Evolutionary conservation across 2,888 invertebrate genomes (phyloP).

Genomic region (Lamproptera curius): DNA sequence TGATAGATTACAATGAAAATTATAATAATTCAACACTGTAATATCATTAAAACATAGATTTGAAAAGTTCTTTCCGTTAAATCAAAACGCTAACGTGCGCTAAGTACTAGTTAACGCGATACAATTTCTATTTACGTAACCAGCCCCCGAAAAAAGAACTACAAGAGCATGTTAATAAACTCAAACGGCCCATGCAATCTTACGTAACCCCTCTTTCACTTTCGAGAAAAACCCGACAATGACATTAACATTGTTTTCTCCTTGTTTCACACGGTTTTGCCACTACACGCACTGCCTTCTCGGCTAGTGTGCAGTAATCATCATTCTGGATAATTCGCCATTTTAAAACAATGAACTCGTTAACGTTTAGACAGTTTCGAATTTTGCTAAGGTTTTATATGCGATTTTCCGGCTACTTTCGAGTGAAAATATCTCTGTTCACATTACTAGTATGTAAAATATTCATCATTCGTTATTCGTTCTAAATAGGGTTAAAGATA

Average conservation of each 20-base stretch:
- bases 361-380: too few species aligned
- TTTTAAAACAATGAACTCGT: too few species aligned
- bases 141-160: slow-evolving; percentile 5
- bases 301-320: background rate
- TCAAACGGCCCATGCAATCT: slow-evolving; percentile 3
- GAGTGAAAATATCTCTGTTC: too few species aligned
- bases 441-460: too few species aligned
- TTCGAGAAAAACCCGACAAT: slow-evolving; percentile 16
- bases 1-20: background rate
- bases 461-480: too few species aligned
- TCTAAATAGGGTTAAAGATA: too few species aligned
- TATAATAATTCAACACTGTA: background rate
- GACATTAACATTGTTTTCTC: slow-evolving; percentile 22
- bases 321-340: too few species aligned
- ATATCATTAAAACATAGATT: background rate
- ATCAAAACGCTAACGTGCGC: background rate
- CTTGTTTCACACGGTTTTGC: slow-evolving; percentile 13
- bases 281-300: background rate
- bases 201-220: slow-evolving; percentile 17
- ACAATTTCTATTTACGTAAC: slow-evolving; percentile 12
- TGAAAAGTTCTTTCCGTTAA: background rate
- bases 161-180: slow-evolving; percentile 5
- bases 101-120: slow-evolving; percentile 2
- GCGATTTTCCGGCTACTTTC: too few species aligned
- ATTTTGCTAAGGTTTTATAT: too few species aligned